Percentiles rank a stretch among this genome's conserved stretches.
phyloP scores from a whole-genome alignment of 1,140 invertebrate genomes.

The Ruditapes philippinarum region DNA sequence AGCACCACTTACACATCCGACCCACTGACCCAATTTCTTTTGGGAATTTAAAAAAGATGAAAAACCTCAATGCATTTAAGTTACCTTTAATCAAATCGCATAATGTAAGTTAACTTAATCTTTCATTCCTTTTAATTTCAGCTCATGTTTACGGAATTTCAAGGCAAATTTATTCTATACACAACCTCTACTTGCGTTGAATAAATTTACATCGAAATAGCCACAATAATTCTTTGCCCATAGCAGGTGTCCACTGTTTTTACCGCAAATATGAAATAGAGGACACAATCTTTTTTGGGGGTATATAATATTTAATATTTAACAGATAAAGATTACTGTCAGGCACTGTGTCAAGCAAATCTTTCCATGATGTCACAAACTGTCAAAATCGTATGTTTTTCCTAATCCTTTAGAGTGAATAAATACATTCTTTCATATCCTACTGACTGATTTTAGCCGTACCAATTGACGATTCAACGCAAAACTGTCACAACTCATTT shows the following conservation, averaged over 20 bases:
- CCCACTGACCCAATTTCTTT: too few relatives aligned
- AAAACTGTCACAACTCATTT: too few relatives aligned
- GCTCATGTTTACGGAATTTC: not conserved
- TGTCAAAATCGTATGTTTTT: not conserved
- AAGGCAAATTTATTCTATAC: slow-evolving; percentile 34
- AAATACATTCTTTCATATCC: not conserved
- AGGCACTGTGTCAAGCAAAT: too few relatives aligned
- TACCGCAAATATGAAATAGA: not conserved
- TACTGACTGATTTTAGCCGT: too few relatives aligned
- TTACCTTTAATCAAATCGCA: not conserved
- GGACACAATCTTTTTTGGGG: not conserved
- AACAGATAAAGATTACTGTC: too few relatives aligned
- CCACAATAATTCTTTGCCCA: slow-evolving; percentile 2
- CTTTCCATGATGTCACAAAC: not conserved
- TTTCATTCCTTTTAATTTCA: not conserved
- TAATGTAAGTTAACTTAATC: slow-evolving; percentile 7
- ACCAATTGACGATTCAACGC: too few relatives aligned
- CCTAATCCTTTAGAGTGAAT: not conserved
- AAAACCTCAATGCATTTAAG: too few relatives aligned
- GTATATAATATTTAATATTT: not conserved
- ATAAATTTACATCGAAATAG: slow-evolving; percentile 26
- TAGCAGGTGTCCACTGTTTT: not conserved
- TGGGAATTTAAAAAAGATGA: too few relatives aligned
- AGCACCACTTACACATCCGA: too few relatives aligned
- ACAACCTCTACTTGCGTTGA: slow-evolving; percentile 23